Evolutionary conservation across 2,888 invertebrate species (phyloP), one percentile per base, ranked within the genome.

Genomic region (Eupsilia transversa): DNA sequence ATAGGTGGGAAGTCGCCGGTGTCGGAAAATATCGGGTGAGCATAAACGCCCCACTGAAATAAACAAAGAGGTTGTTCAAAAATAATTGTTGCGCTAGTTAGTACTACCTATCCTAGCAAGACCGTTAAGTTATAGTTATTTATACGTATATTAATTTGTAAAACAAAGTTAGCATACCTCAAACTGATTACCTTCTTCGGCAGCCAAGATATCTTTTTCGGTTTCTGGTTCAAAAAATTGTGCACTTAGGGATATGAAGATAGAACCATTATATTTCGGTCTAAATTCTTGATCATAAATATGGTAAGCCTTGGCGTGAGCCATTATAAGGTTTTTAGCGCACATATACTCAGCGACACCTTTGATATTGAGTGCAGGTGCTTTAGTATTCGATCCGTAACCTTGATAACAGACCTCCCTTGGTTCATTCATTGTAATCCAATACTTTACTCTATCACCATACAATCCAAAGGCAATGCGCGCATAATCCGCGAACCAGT

Each of bases 381-480:
- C 92, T 20, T 86, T 59, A 10, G 79, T 77, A 2, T 76, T 89
- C 2, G 56, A 72, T 1, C 95, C 96, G 86, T 97, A 97, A 0
- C 96, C 96, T 1, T 86, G 83, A 27, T 89, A 82, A 77, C 94
- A 95, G 30, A 93, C 81, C 82, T 90, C 87, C 23, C 85, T 89
- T 0, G 97, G 97, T 86, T 97, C 97, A 80, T 97, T 97, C 46
- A 97, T 94, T 1, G 97, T 97, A 10, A 97, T 95, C 97, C 97
- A 97, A 46, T 91, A 75, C 68, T 93, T 94, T 0, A 96, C 96
- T 81, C 95, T 91, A 80, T 96, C 96, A 1, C 97, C 96, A 77
- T 95, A 96, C 35, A 91, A 83, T 66, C 89, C 84, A 83, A 93
- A 97, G 1, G 90, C 90, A 14, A 94, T 84, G 2, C 93, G 91